Percentiles rank a stretch among this genome's conserved stretches.
These are phyloP conservation scores for Iselma pallidipennis DNA, from an alignment of 2,888 invertebrate species.

Conservation along the genomic window DNA sequence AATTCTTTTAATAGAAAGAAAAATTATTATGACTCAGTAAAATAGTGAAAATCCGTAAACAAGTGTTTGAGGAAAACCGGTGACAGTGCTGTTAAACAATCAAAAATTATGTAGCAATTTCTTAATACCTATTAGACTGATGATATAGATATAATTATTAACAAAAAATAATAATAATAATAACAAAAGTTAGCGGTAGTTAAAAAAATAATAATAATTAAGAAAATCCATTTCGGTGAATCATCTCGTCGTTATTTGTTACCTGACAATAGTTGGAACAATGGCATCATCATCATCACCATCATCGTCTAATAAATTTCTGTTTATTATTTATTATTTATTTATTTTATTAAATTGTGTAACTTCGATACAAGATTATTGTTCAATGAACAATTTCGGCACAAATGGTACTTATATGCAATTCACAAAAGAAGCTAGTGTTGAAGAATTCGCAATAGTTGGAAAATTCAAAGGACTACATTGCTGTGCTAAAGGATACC, in stretches of 20 bases:
- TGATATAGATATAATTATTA: too few relatives aligned
- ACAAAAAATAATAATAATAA: too few relatives aligned
- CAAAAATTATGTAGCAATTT: neutral
- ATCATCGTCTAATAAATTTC: neutral
- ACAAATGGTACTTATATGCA: slow-evolving; percentile 67
- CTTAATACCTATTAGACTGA: neutral
- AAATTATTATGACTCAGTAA: neutral
- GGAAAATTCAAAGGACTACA: slow-evolving; percentile 75
- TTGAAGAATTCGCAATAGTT: slow-evolving; percentile 69
- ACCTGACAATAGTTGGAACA: neutral
- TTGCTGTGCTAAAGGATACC: slow-evolving; percentile 76
- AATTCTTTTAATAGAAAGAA: neutral
- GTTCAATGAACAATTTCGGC: slow-evolving; percentile 63
- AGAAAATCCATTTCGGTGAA: slow-evolving; percentile 1
- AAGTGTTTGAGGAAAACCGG: neutral
- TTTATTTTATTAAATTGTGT: slow-evolving; percentile 33
- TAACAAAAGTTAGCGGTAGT: too few relatives aligned
- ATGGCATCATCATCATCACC: neutral
- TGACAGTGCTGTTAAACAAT: neutral
- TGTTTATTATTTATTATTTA: neutral
- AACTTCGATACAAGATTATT: slow-evolving; percentile 60
- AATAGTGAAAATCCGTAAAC: neutral
- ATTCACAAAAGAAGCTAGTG: slow-evolving; percentile 74
- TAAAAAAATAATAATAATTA: slow-evolving; percentile 2
- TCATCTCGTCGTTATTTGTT: slow-evolving; percentile 7